phyloP scores from a whole-genome alignment of 2,797 vertebrate genomes.

The Oryzias sinensis region DNA sequence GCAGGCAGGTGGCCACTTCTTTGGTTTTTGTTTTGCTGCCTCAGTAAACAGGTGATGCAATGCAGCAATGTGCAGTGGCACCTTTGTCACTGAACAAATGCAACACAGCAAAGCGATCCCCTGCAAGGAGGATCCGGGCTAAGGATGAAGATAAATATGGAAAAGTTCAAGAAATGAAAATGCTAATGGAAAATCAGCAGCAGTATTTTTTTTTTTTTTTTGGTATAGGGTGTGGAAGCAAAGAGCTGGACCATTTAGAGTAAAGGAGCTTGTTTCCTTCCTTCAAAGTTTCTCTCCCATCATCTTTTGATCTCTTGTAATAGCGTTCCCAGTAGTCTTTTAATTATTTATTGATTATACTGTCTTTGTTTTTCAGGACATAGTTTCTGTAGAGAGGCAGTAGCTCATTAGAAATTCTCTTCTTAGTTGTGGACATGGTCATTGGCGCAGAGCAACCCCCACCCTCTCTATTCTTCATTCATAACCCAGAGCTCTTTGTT shows the following conservation, averaged over 20 bases:
- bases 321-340: too few relatives aligned
- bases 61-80: slow-evolving; percentile 34
- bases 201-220: slow-evolving; percentile 53
- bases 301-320: too few relatives aligned
- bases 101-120: slow-evolving; percentile 43
- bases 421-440: too few relatives aligned
- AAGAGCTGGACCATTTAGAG: slow-evolving; percentile 44
- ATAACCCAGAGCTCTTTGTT: too few relatives aligned
- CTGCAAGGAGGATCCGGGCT: slow-evolving; percentile 12
- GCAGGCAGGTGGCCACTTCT: slow-evolving; percentile 7
- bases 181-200: slow-evolving; percentile 38
- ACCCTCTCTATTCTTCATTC: too few relatives aligned
- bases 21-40: slow-evolving; percentile 25
- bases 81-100: slow-evolving; percentile 23
- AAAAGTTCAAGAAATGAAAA: slow-evolving; percentile 21
- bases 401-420: too few relatives aligned
- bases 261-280: slow-evolving; percentile 66
- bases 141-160: not conserved
- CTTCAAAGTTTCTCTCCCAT: slow-evolving; percentile 57
- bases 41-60: slow-evolving; percentile 58
- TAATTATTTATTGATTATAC: too few relatives aligned
- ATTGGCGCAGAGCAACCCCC: too few relatives aligned
- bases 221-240: slow-evolving; percentile 32
- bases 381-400: too few relatives aligned
- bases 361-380: too few relatives aligned